A percentile compares a stretch with the other conserved stretches of the same genome.
Conservation (phyloP, 1,140 invertebrate genomes). For the Bombus superbus region DNA sequence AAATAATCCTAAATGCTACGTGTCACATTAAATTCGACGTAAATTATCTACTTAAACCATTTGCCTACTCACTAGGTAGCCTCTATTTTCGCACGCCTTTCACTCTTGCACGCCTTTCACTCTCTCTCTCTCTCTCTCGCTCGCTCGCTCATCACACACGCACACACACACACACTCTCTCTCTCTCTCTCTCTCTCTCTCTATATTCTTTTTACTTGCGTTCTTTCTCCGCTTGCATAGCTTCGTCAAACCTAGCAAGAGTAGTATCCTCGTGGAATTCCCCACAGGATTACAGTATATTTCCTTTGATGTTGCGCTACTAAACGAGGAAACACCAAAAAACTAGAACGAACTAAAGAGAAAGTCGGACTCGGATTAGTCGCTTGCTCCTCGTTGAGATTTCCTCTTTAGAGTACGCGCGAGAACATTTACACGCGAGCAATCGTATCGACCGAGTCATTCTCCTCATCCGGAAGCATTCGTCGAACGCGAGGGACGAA, state of each 20-base stretch:
- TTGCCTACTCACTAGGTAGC: conserved; percentile 76
- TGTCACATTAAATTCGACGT: conserved; percentile 59
- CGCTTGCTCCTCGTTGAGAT: background rate
- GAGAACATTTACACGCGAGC: background rate
- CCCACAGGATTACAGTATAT: too few relatives aligned
- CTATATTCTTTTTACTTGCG: background rate
- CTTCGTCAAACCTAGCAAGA: conserved; percentile 47
- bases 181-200: conserved; percentile 1
- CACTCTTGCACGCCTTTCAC: conserved; percentile 10
- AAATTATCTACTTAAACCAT: conserved; percentile 66
- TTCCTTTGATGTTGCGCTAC: background rate
- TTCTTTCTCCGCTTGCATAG: conserved; percentile 13
- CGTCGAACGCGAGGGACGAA: background rate
- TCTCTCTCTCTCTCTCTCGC: background rate
- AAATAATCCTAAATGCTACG: conserved; percentile 66
- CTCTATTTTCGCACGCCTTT: conserved; percentile 70
- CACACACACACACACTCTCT: background rate
- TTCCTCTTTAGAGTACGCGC: background rate
- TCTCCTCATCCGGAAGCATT: background rate
- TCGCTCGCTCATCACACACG: background rate
- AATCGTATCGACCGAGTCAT: background rate
- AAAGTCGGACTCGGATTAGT: background rate
- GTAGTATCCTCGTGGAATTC: background rate
- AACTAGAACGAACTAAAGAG: background rate
- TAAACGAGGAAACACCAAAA: background rate